Evolutionary conservation across 2,797 vertebrate species (phyloP), one percentile per base, ranked within the genome.

Genomic region (Cossypha dichroa): DNA sequence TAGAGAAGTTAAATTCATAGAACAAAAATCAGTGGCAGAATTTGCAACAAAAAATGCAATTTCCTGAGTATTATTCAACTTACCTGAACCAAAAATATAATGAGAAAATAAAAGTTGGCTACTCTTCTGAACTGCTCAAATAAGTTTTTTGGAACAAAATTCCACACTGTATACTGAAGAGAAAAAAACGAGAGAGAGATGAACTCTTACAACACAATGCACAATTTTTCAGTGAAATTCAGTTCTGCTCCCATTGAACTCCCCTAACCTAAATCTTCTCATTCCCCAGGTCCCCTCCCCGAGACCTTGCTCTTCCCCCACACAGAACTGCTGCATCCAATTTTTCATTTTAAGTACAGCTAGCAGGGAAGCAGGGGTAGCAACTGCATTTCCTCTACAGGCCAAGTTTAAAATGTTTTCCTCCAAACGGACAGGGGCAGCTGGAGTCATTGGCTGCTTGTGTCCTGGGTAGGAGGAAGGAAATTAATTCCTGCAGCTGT

Each of bases 31-130:
- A 76, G 58, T 52, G 36, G 25, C 48, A 79, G 22, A 81, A 85
- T 56, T 80, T 49, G 90, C 43, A 89, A 86, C 3, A 80, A 11
- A 67, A 67, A 82, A 20, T 31, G 31, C 18, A 17, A 45, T 77
- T 74, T 90, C n/a, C 10, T 40, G 8, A 76, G 29, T 80, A 64
- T 72, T 59, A 93, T 41, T 85, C 82, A 96, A 94, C 98, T 98
- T 98, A 99, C 99, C 99, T 99, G 99, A 96, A 99, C 99, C 89
- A 99, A 99, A 98, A 99, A 99, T 98, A 99, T 99, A 91, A 99
- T 99, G 96, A 99, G 99, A 97, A 99, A 99, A 97, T 99, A 99
- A 98, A 99, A 99, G 98, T 99, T 99, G 97, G 99, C 99, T 98
- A 99, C 98, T 97, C 99, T 99, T 98, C 99, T 98, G 98, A 99